These are phyloP conservation scores for Brienomyrus longianalis DNA, from an alignment of 2,113 vertebrate genomes.

Conservation along the genomic window DNA sequence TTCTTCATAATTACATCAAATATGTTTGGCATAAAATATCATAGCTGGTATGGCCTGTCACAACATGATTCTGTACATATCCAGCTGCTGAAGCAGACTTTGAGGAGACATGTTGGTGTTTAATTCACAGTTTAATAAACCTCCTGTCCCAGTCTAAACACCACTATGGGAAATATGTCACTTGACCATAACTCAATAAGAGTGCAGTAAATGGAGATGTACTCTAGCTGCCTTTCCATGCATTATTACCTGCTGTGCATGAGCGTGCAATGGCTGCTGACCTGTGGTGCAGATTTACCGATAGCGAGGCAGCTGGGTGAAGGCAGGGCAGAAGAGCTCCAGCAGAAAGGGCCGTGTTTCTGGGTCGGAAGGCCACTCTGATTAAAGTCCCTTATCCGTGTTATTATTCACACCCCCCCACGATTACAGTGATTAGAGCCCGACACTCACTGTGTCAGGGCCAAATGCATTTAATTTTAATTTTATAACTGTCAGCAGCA, in stretches of 20 bases:
- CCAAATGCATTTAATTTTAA: conserved; percentile 88
- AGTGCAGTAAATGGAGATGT: not conserved
- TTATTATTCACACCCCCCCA: conserved; percentile 98
- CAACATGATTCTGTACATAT: not conserved
- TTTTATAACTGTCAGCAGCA: conserved; percentile 35
- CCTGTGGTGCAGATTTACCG: not conserved
- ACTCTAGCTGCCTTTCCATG: not conserved
- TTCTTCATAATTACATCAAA: not conserved
- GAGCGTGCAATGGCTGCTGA: not conserved
- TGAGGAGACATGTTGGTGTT: not conserved
- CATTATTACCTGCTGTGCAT: not conserved
- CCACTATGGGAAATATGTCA: not conserved
- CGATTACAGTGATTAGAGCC: conserved; percentile 99
- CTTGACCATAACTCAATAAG: not conserved
- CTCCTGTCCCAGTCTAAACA: not conserved
- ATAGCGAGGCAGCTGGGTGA: conserved; percentile 53
- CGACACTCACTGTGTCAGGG: conserved; percentile 98
- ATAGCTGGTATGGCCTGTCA: not conserved
- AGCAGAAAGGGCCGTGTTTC: conserved; percentile 93
- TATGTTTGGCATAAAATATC: not conserved
- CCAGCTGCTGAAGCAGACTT: not conserved
- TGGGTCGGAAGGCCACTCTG: conserved; percentile 98
- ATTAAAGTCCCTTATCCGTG: conserved; percentile 99
- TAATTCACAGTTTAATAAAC: not conserved
- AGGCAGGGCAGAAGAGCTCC: conserved; percentile 68